Conservation (phyloP, 2,797 vertebrate genomes). For the Simalia tracyae region DNA sequence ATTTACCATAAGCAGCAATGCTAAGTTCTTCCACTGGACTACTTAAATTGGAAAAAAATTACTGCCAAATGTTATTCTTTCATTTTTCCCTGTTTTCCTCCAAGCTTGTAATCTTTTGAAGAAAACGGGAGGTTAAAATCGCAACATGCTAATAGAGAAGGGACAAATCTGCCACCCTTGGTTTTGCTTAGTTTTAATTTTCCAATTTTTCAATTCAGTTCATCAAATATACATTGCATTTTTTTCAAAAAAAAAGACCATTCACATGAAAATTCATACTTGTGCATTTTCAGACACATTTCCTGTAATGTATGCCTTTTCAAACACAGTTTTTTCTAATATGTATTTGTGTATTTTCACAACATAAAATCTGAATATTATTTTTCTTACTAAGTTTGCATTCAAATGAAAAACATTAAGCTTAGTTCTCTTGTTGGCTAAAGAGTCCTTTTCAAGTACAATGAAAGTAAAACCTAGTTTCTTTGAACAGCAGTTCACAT, state of each 20-base stretch:
- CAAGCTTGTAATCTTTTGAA: neutral
- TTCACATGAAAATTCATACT: neutral
- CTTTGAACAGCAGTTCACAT: neutral
- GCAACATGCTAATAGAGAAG: neutral
- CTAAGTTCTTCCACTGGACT: neutral
- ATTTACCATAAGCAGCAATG: neutral
- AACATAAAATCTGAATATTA: neutral
- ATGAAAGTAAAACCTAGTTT: slow-evolving; percentile 11
- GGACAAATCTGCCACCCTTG: neutral
- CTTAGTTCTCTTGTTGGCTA: neutral
- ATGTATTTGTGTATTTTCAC: neutral
- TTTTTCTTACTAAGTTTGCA: neutral
- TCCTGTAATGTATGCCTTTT: neutral
- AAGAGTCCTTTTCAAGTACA: neutral
- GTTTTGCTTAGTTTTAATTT: neutral
- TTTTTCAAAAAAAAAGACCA: neutral
- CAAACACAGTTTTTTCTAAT: neutral
- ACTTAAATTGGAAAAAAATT: neutral
- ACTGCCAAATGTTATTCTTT: neutral
- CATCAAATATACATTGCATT: neutral
- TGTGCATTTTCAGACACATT: neutral
- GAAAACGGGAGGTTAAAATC: neutral
- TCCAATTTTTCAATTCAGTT: neutral
- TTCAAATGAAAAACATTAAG: neutral
- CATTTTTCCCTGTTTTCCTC: neutral